Evolutionary conservation across 2,113 vertebrate genomes (phyloP).

Genomic region (Microtus pennsylvanicus): DNA sequence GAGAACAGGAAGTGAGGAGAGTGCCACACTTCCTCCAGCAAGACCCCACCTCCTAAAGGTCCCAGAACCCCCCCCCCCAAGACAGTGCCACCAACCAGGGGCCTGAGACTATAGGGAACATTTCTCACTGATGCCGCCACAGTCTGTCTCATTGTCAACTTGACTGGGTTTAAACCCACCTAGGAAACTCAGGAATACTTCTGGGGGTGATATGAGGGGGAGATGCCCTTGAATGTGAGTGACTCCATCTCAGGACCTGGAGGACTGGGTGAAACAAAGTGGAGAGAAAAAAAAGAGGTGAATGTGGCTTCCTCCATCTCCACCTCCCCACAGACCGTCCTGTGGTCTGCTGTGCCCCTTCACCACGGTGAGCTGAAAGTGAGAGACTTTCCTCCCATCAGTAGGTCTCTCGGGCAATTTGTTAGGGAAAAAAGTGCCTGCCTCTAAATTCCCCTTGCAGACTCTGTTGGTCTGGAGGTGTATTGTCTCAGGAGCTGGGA

Average conservation of each 20-base stretch:
- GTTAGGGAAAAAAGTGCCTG: too few relatives aligned
- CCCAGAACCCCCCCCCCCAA: not conserved
- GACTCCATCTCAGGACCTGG: not conserved
- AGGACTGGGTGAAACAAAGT: not conserved
- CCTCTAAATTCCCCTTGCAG: constrained; percentile 54
- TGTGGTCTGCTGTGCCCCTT: not conserved
- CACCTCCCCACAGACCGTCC: not conserved
- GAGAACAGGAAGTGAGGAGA: not conserved
- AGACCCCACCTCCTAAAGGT: not conserved
- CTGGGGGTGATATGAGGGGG: not conserved
- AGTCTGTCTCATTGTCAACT: not conserved
- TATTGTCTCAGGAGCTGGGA: constrained; percentile 53
- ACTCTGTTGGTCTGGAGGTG: not conserved
- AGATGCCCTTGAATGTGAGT: not conserved
- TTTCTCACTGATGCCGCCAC: not conserved
- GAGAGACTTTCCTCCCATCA: not conserved
- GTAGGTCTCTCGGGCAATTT: not conserved
- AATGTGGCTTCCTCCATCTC: not conserved
- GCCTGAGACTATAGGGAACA: not conserved
- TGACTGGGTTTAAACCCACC: not conserved
- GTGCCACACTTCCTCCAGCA: not conserved
- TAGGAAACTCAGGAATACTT: not conserved
- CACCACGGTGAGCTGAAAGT: too few relatives aligned
- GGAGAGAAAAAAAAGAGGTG: not conserved
- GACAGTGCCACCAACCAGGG: too few relatives aligned